phyloP scores from a whole-genome alignment of 2,888 invertebrate species.

The Timandra comae region DNA sequence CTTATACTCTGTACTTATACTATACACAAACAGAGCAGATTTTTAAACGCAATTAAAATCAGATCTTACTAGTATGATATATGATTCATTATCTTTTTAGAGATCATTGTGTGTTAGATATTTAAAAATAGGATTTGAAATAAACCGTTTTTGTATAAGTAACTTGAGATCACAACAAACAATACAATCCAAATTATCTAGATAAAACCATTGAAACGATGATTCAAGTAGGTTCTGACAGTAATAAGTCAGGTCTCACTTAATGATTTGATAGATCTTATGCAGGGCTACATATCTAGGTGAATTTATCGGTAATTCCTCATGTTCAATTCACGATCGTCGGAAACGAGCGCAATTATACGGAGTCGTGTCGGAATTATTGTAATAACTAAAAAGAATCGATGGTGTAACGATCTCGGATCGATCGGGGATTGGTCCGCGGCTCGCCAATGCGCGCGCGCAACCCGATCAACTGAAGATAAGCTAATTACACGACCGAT shows the following conservation, averaged over 20 bases:
- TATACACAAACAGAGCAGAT: background rate
- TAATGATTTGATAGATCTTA: slow-evolving; percentile 23
- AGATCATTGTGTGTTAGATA: too few species aligned
- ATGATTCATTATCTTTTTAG: too few species aligned
- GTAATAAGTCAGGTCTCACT: slow-evolving; percentile 33
- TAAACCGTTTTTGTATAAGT: too few species aligned
- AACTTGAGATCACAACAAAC: too few species aligned
- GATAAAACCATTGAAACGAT: slow-evolving; percentile 43
- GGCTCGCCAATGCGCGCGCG: slow-evolving; percentile 67
- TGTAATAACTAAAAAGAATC: slow-evolving; percentile 75
- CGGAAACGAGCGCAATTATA: slow-evolving; percentile 70
- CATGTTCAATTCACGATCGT: slow-evolving; percentile 51
- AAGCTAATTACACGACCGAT: slow-evolving; percentile 64
- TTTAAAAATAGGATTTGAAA: too few species aligned
- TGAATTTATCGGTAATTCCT: slow-evolving; percentile 51
- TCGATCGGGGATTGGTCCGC: slow-evolving; percentile 60
- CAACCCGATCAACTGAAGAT: slow-evolving; percentile 63
- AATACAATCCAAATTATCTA: too few species aligned
- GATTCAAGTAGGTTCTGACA: slow-evolving; percentile 46
- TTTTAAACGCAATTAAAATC: too few species aligned
- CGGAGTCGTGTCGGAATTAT: slow-evolving; percentile 71
- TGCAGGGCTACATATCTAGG: slow-evolving; percentile 27
- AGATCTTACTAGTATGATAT: too few species aligned
- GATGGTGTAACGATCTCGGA: slow-evolving; percentile 58
- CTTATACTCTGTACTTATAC: background rate